Percentiles rank a stretch among this genome's conserved stretches.
These are phyloP conservation scores for Sebastes melanostomus DNA, from an alignment of 2,797 vertebrate genomes.

Conservation along the genomic window DNA sequence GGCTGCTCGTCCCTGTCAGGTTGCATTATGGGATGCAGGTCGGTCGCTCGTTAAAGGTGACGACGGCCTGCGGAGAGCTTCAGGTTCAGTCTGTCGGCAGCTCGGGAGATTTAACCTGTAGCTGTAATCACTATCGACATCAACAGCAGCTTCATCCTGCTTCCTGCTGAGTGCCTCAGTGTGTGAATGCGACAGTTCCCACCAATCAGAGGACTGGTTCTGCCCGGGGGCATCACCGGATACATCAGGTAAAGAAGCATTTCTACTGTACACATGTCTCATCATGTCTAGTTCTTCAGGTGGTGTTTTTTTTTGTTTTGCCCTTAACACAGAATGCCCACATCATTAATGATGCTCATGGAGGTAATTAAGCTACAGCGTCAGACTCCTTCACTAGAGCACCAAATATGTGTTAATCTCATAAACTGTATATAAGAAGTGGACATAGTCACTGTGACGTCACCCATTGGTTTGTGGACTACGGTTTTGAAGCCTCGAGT, in stretches of 20 bases:
- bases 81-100: background rate
- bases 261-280: background rate
- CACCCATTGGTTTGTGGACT: background rate
- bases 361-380: no score
- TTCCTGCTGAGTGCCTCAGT: conserved; percentile 7
- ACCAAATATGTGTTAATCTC: background rate
- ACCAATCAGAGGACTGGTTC: conserved; percentile 5
- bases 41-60: conserved; percentile 16
- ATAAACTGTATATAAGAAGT: background rate
- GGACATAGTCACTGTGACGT: background rate
- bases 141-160: conserved; percentile 7
- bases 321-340: background rate
- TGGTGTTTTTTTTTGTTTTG: background rate
- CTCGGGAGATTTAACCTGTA: conserved; percentile 29
- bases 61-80: conserved; percentile 14
- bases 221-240: background rate
- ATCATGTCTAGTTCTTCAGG: background rate
- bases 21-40: conserved; percentile 20
- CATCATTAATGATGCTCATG: background rate
- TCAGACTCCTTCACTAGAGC: background rate
- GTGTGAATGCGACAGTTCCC: conserved; percentile 17
- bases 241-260: background rate
- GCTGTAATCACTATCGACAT: conserved; percentile 31
- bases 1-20: conserved; percentile 33
- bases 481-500: no score